Evolutionary conservation across 2,888 invertebrate species (phyloP).

Genomic region (Sminthurides aquaticus): DNA sequence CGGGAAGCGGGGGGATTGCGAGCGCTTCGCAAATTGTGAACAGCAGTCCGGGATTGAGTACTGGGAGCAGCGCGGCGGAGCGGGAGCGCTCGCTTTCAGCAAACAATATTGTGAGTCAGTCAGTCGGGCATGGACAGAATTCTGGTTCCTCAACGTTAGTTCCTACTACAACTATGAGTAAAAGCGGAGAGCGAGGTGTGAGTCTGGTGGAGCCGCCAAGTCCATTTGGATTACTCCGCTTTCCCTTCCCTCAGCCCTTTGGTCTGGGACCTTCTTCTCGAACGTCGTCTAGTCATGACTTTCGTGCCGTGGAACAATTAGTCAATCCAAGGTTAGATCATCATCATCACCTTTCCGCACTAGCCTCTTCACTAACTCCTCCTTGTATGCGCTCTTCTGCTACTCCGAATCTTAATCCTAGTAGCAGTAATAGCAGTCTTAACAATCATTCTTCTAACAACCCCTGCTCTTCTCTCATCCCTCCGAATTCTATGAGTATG

Average conservation of each 20-base stretch:
- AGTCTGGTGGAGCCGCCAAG: conserved; percentile 22
- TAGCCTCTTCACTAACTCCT: conserved; percentile 22
- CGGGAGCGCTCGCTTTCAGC: conserved; percentile 17
- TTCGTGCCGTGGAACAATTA: conserved; percentile 43
- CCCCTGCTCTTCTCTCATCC: conserved; percentile 9
- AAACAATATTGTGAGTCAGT: conserved; percentile 15
- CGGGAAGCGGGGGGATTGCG: conserved; percentile 8
- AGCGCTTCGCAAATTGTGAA: conserved; percentile 12
- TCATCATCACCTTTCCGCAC: conserved; percentile 18
- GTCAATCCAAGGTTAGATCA: conserved; percentile 37
- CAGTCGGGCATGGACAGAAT: conserved; percentile 6
- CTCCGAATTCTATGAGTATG: conserved; percentile 30
- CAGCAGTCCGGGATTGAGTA: conserved; percentile 21
- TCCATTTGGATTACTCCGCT: conserved; percentile 37
- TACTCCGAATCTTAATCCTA: conserved; percentile 2
- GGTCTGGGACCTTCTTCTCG: conserved; percentile 34
- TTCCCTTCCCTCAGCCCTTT: conserved; percentile 41
- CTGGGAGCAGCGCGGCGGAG: conserved; percentile 13
- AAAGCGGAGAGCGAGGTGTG: conserved; percentile 16
- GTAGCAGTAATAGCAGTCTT: conserved; percentile 10
- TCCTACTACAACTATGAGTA: conserved; percentile 16
- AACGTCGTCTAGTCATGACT: conserved; percentile 43
- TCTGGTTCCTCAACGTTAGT: conserved; percentile 20
- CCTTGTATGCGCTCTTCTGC: conserved; percentile 12
- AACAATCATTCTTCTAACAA: conserved; percentile 5